phyloP scores from a whole-genome alignment of 1,140 invertebrate species.

The Holotrichia oblita region DNA sequence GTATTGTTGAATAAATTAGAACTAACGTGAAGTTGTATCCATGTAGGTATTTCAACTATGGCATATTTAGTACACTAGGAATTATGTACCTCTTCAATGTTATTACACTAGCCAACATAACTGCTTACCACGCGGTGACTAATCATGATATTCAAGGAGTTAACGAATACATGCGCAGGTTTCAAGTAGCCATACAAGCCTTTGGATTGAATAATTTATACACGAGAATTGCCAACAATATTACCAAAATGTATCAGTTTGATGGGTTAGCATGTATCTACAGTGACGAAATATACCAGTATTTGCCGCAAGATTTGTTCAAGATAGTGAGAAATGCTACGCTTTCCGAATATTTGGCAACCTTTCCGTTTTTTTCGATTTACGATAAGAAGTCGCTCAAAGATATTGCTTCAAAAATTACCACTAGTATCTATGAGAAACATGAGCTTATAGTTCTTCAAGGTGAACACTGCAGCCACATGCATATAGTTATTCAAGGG shows the following conservation, averaged over 20 bases:
- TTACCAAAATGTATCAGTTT: constrained; percentile 1
- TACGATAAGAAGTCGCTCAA: not conserved
- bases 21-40: not conserved
- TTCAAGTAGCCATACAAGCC: not conserved
- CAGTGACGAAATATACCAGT: not conserved
- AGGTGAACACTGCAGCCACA: constrained; percentile 39
- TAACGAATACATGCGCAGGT: constrained; percentile 8
- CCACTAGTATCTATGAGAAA: constrained; percentile 20
- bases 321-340: constrained; percentile 5
- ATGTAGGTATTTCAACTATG: constrained; percentile 2
- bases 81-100: constrained; percentile 8
- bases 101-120: not conserved
- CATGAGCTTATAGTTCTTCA: constrained; percentile 11
- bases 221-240: not conserved
- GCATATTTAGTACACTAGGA: not conserved
- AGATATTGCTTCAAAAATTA: not conserved
- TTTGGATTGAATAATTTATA: not conserved
- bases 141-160: not conserved
- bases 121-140: not conserved
- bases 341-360: not conserved
- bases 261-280: not conserved
- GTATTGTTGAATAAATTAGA: not conserved
- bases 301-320: not conserved
- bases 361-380: not conserved
- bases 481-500: constrained; percentile 35